Base-by-base conservation (phyloP, 2,888 invertebrate genomes). In the Hydriomena furcata region DNA sequence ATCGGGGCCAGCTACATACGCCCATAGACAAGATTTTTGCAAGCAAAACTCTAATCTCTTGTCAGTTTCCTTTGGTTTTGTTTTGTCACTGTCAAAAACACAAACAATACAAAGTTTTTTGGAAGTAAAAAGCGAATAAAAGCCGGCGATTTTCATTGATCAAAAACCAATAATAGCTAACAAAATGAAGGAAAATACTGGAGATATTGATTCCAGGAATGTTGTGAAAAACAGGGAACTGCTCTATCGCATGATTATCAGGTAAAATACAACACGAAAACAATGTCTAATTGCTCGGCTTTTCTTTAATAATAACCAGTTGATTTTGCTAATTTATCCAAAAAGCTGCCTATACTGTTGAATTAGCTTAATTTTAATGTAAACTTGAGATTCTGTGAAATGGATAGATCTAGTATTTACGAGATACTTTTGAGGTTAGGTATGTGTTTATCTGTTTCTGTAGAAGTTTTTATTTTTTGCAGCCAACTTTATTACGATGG, bases 401-500 rank as follows among this genome's bases (percentile, higher is more conserved):
- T 8, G n/a, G 2, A 2, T 25, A 25, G 1, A 25, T 7, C n/a
- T n/a, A n/a, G 25, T 5, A 6, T 21, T 21, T 5, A 11, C 7
- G 7, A 10, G 7, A 3, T n/a, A 10, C 5, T 36, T 41, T 25
- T 34, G 32, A 60, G 59, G 57, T 62, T 61, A n/a, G n/a, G n/a
- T n/a, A n/a, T n/a, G n/a, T n/a, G n/a, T n/a, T n/a, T n/a, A n/a
- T n/a, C n/a, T n/a, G n/a, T n/a, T n/a, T n/a, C n/a, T n/a, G n/a
- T n/a, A n/a, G n/a, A n/a, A n/a, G 25, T 44, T 41, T 4, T 11
- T 25, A 4, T 13, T 32, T 23, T 32, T 65, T 58, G 24, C 79
- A 99, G 99, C 70, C 99, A 99, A 82, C 90, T 99, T 42, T 97
- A 96, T 82, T 99, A 99, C 75, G 99, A 99, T 93, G 99, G 99